phyloP scores from a whole-genome alignment of 2,113 vertebrate species.

The Propithecus coquereli region DNA sequence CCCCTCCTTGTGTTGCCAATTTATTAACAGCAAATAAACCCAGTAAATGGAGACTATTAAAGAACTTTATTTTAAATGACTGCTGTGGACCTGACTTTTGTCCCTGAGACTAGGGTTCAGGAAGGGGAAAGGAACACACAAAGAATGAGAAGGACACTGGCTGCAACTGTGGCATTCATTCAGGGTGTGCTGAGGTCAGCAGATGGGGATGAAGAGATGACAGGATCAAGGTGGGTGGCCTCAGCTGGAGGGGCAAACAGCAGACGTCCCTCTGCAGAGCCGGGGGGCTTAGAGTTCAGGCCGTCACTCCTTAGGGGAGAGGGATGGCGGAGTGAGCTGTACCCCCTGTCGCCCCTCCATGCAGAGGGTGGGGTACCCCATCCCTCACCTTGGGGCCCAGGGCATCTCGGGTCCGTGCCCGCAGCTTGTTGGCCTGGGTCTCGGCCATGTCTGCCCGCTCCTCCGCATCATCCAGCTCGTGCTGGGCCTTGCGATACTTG shows the following conservation, averaged over 20 bases:
- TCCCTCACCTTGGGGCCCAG: conserved; percentile 83
- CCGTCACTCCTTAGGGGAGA: neutral
- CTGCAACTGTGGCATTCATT: conserved; percentile 38
- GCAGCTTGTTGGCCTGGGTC: conserved; percentile 91
- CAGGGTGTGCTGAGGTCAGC: neutral
- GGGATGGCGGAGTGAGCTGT: neutral
- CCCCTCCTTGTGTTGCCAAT: conserved; percentile 75
- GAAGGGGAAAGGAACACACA: too few species aligned
- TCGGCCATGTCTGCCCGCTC: conserved; percentile 92
- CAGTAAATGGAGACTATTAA: conserved; percentile 85
- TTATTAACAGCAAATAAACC: conserved; percentile 83
- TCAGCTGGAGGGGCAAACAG: neutral
- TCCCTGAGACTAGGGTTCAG: neutral
- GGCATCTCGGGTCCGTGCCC: conserved; percentile 83
- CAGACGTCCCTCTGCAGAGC: neutral
- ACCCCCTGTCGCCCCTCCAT: fast-evolving
- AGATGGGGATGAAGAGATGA: too few species aligned
- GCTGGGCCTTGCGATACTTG: conserved; percentile 91
- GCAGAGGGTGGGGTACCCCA: neutral
- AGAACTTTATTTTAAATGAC: conserved; percentile 86
- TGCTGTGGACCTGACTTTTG: conserved; percentile 56
- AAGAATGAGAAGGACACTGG: neutral
- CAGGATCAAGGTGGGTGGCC: neutral
- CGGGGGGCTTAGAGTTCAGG: neutral
- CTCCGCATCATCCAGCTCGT: conserved; percentile 92